Evolutionary conservation across 2,113 vertebrate species (phyloP).

Genomic region (Chloroceryle aenea): DNA sequence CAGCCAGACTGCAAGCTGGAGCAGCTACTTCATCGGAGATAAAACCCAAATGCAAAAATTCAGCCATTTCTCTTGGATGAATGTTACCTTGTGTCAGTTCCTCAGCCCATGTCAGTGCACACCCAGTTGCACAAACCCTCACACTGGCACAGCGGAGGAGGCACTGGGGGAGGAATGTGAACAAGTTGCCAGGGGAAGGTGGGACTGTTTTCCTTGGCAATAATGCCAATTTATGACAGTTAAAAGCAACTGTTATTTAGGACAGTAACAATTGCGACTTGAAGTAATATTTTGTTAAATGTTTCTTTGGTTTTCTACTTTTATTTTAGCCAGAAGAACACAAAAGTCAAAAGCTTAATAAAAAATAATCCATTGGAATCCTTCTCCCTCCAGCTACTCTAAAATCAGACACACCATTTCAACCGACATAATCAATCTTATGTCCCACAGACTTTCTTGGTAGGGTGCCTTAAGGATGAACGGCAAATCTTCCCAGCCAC

Average conservation of each 20-base stretch:
- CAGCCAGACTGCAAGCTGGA: not conserved
- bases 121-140: not conserved
- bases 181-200: constrained; percentile 19
- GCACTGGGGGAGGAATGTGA: not conserved
- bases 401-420: not conserved
- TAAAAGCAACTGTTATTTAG: not conserved
- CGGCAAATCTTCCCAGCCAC: not conserved
- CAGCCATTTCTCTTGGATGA: not conserved
- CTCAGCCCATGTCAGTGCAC: not conserved
- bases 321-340: not conserved
- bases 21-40: not conserved
- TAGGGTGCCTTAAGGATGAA: not conserved
- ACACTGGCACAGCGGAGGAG: not conserved
- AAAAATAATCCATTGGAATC: not conserved
- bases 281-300: not conserved
- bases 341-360: not conserved
- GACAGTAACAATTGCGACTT: not conserved
- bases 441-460: not conserved
- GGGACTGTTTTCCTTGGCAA: constrained; percentile 38
- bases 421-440: not conserved
- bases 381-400: not conserved
- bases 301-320: not conserved
- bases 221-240: not conserved
- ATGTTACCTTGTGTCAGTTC: not conserved
- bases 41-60: not conserved